Evolutionary conservation across 2,797 vertebrate species (phyloP), one percentile per base, ranked within the genome.

Genomic region (Harpagifer antarcticus): DNA sequence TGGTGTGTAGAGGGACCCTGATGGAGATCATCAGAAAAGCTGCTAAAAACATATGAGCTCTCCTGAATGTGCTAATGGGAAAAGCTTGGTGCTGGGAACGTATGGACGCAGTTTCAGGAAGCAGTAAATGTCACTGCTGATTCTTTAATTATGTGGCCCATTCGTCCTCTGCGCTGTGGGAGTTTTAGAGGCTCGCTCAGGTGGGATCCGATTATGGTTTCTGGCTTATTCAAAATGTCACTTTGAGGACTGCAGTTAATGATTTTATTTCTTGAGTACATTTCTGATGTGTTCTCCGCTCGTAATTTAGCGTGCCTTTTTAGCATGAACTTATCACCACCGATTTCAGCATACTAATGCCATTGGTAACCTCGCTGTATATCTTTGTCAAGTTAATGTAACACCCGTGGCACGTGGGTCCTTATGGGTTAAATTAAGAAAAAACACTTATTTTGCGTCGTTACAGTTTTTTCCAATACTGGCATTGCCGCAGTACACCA

Each of bases 41-140:
- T 84, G 78, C 89, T 89, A 73, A 88, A 27, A 91, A 89, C 83
- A 83, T 71, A 79, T 54, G 76, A 76, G 75, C 75, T 66, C 57
- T n/a, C n/a, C n/a, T n/a, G n/a, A n/a, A n/a, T n/a, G n/a, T n/a
- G n/a, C n/a, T n/a, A n/a, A n/a, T n/a, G n/a, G n/a, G n/a, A n/a
- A n/a, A n/a, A n/a, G n/a, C n/a, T 74, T 9, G 3, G 62, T 37
- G 63, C 81, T 23, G 61, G 70, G 80, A 84, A 78, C 48, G 45
- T 76, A 72, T 79, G 78, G 86, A 75, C 50, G 47, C 52, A 0
- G 72, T 20, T 72, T 82, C 83, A 91, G 93, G 91, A 93, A 92
- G 86, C 78, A 71, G 79, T 94, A 93, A 93, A 94, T 92, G 91
- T 92, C 88, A 88, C 45, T 68, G 81, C 60, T 78, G 86, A 87